Evolutionary conservation across 2,797 vertebrate species (phyloP).

Genomic region (Echiichthys vipera): DNA sequence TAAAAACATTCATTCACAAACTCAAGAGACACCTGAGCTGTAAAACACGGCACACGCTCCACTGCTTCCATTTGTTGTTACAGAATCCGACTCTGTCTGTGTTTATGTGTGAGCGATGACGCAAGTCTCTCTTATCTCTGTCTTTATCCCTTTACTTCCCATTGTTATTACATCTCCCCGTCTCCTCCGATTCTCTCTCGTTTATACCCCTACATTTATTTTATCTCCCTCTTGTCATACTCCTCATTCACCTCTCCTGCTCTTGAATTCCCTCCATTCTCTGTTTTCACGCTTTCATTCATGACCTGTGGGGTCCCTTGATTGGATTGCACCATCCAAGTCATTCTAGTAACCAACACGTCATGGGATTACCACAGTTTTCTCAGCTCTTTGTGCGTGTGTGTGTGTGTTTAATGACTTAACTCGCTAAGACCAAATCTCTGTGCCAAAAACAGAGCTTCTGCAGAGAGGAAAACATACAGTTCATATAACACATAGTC

Average conservation of each 20-base stretch:
- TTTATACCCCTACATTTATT: constrained; percentile 43
- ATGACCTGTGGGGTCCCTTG: constrained; percentile 50
- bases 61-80: constrained; percentile 18
- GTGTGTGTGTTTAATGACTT: constrained; percentile 41
- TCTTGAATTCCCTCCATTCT: constrained; percentile 34
- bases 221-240: constrained; percentile 41
- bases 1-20: constrained; percentile 55
- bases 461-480: background rate
- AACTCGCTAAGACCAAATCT: constrained; percentile 25
- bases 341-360: constrained; percentile 57
- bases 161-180: constrained; percentile 40
- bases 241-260: constrained; percentile 24
- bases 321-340: constrained; percentile 63
- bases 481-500: background rate
- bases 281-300: constrained; percentile 37
- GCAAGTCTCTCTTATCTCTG: constrained; percentile 37
- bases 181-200: background rate
- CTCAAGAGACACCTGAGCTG: constrained; percentile 33
- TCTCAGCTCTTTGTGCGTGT: constrained; percentile 32
- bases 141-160: constrained; percentile 48
- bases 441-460: constrained; percentile 9
- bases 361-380: constrained; percentile 62
- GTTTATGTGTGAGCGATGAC: constrained; percentile 38
- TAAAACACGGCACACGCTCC: background rate
- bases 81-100: constrained; percentile 15